Percentiles rank a stretch among this genome's conserved stretches.
These are phyloP conservation scores for Dryoscopus gambensis DNA, from an alignment of 2,113 vertebrate genomes.

Conservation along the genomic window DNA sequence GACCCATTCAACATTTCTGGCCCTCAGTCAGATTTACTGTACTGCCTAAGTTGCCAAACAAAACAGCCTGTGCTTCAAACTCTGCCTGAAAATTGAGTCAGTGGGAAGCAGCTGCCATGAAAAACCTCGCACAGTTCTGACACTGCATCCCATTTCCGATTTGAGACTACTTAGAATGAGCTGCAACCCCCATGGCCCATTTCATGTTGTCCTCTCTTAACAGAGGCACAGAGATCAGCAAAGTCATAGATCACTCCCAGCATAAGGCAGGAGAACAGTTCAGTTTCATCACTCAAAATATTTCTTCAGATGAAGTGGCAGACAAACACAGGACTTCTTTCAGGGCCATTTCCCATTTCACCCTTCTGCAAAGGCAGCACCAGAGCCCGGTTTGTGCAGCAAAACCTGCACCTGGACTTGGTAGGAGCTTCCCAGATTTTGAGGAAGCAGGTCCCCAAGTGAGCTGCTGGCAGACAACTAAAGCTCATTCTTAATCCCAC, in stretches of 20 bases:
- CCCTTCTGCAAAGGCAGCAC: neutral
- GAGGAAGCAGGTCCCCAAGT: neutral
- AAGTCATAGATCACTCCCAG: neutral
- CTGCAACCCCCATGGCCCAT: neutral
- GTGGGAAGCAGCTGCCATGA: neutral
- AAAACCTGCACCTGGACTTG: neutral
- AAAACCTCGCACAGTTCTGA: neutral
- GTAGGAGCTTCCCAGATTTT: neutral
- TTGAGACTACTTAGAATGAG: neutral
- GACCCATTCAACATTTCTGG: neutral
- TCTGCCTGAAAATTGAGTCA: neutral
- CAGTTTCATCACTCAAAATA: neutral
- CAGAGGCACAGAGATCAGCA: neutral
- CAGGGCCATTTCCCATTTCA: neutral
- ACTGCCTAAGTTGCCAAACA: neutral
- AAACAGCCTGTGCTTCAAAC: neutral
- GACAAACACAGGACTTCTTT: neutral
- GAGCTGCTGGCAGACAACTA: neutral
- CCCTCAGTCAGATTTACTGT: neutral
- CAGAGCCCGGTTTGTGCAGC: neutral
- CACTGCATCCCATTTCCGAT: neutral
- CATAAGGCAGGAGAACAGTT: neutral
- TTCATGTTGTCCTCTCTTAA: neutral
- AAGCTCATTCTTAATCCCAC: neutral
- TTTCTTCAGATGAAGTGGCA: neutral